Evolutionary conservation across 1,140 invertebrate species (phyloP).

Genomic region (Lanistes nyassanus): DNA sequence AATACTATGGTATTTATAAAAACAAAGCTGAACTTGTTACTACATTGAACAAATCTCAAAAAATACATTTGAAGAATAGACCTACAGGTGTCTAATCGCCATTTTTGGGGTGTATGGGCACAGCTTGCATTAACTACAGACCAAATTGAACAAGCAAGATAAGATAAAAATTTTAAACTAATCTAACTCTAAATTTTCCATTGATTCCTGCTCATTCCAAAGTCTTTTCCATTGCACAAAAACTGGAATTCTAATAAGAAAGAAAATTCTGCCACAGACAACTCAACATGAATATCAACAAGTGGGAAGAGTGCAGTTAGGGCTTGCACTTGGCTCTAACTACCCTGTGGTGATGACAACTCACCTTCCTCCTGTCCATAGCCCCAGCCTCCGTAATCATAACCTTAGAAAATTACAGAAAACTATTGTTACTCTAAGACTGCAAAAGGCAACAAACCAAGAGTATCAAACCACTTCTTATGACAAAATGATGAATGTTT

Average conservation of each 20-base stretch:
- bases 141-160: no score
- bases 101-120: no score
- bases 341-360: constrained; percentile 22
- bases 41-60: no score
- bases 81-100: no score
- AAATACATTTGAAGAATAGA: no score
- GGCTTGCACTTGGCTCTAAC: constrained; percentile 23
- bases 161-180: background rate
- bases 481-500: background rate
- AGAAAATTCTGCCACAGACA: background rate
- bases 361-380: constrained; percentile 78
- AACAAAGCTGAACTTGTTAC: no score
- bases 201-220: background rate
- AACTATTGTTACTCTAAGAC: constrained; percentile 17
- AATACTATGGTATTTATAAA: no score
- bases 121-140: no score
- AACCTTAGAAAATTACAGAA: constrained; percentile 46
- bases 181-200: background rate
- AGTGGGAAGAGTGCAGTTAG: background rate
- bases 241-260: background rate
- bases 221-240: background rate
- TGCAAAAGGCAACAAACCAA: background rate
- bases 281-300: background rate
- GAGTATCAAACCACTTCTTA: background rate
- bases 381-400: constrained; percentile 47